Conservation (phyloP, 2,888 invertebrate genomes). For the Eristalinus sepulchralis region DNA sequence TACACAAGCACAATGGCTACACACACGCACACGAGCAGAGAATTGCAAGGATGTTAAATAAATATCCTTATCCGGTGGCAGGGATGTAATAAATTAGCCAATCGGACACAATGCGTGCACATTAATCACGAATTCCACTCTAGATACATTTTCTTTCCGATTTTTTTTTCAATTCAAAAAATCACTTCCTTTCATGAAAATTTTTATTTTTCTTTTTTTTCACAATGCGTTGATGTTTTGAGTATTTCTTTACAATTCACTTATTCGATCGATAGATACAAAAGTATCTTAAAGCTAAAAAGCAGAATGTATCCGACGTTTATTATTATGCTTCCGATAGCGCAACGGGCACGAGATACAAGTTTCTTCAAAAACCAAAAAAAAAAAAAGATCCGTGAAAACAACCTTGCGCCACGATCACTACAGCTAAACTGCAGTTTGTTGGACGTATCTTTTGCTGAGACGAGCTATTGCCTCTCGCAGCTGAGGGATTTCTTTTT, state of each 20-base stretch:
- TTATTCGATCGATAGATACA: background rate
- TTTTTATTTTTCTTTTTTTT: too few species aligned
- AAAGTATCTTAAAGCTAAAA: background rate
- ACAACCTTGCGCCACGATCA: conserved; percentile 57
- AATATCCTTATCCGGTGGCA: conserved; percentile 54
- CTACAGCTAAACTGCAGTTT: conserved; percentile 55
- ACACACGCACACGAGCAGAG: background rate
- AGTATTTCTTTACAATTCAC: background rate
- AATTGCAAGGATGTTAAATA: conserved; percentile 17
- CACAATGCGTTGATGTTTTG: conserved; percentile 14
- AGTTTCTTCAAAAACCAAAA: background rate
- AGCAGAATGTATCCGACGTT: background rate
- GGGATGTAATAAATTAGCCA: conserved; percentile 58
- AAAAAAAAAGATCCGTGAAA: conserved; percentile 28
- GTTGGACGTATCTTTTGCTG: conserved; percentile 37
- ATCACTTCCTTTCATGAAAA: conserved; percentile 37
- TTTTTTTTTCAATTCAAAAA: background rate
- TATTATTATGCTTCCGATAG: background rate
- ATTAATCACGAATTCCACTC: conserved; percentile 65
- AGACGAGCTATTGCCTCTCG: conserved; percentile 31
- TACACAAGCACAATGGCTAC: background rate
- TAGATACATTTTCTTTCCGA: conserved; percentile 26
- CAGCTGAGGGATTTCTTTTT: conserved; percentile 10
- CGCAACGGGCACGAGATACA: conserved; percentile 8
- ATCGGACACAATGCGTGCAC: conserved; percentile 64